These are phyloP conservation scores for Glaucidium brasilianum DNA, from an alignment of 2,113 vertebrate genomes.

Conservation along the genomic window DNA sequence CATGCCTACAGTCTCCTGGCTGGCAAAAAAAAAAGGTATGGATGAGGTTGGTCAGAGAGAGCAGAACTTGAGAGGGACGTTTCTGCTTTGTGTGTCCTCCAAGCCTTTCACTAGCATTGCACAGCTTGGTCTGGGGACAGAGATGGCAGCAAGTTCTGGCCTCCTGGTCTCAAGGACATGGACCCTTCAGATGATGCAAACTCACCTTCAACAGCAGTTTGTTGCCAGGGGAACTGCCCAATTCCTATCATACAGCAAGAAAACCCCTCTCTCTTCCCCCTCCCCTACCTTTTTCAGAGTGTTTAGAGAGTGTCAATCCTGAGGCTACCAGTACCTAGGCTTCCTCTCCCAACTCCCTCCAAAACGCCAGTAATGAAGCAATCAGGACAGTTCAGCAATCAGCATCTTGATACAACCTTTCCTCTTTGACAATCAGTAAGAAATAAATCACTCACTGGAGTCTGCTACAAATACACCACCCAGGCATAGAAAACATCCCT, in stretches of 20 bases:
- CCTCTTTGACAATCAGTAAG: not conserved
- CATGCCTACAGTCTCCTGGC: not conserved
- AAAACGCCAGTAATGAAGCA: not conserved
- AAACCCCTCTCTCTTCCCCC: not conserved
- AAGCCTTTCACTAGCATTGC: not conserved
- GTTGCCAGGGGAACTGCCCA: not conserved
- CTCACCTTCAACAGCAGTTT: not conserved
- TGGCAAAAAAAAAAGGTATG: not conserved
- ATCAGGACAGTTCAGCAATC: not conserved
- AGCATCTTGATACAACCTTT: not conserved
- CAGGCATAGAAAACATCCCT: not conserved
- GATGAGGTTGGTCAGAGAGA: fast-evolving
- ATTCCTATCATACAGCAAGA: not conserved
- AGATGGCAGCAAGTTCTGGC: not conserved
- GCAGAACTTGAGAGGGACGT: not conserved
- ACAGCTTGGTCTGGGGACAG: not conserved
- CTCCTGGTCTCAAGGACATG: not conserved
- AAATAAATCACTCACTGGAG: not conserved
- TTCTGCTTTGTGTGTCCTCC: not conserved
- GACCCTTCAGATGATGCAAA: not conserved
- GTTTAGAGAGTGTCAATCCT: not conserved
- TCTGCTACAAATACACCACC: not conserved
- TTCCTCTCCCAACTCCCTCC: not conserved
- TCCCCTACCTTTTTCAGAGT: not conserved
- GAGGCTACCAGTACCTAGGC: not conserved